Evolutionary conservation across 2,888 invertebrate genomes (phyloP).

Genomic region (Ornithoptera priamus): DNA sequence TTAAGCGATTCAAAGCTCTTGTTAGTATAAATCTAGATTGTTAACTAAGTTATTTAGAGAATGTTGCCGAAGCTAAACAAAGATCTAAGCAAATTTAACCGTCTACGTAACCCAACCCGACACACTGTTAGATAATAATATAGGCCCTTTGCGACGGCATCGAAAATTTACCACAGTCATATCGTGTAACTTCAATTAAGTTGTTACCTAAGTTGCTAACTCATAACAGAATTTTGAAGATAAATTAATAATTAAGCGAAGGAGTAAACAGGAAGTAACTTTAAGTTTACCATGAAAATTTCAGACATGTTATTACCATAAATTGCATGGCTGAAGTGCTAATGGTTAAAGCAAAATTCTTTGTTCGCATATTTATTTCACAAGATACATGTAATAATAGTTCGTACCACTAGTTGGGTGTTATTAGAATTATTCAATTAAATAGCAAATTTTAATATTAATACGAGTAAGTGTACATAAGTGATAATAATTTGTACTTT

Average conservation of each 20-base stretch:
- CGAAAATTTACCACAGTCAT: slow-evolving; percentile 28
- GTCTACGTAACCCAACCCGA: slow-evolving; percentile 10
- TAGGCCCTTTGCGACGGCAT: slow-evolving; percentile 15
- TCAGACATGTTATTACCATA: slow-evolving; percentile 5
- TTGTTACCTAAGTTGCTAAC: slow-evolving; percentile 25
- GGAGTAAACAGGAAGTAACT: slow-evolving; percentile 26
- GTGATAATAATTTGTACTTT: no score
- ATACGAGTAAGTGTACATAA: no score
- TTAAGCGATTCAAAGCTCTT: slow-evolving; percentile 62
- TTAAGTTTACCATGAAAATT: slow-evolving; percentile 20
- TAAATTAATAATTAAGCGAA: slow-evolving; percentile 26
- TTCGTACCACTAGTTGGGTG: no score
- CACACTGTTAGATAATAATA: slow-evolving; percentile 23
- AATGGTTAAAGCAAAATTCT: no score
- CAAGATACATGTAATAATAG: not conserved
- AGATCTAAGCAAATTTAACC: slow-evolving; percentile 10
- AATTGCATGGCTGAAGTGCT: no score
- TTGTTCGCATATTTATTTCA: not conserved
- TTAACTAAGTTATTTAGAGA: slow-evolving; percentile 37
- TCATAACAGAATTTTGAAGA: slow-evolving; percentile 21
- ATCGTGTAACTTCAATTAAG: slow-evolving; percentile 28
- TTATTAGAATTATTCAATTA: no score
- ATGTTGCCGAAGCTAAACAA: slow-evolving; percentile 53
- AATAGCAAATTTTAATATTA: no score
- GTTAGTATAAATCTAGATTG: slow-evolving; percentile 24